Evolutionary conservation across 2,113 vertebrate genomes (phyloP), one percentile per base, ranked within the genome.

Genomic region (Tupaia tana): DNA sequence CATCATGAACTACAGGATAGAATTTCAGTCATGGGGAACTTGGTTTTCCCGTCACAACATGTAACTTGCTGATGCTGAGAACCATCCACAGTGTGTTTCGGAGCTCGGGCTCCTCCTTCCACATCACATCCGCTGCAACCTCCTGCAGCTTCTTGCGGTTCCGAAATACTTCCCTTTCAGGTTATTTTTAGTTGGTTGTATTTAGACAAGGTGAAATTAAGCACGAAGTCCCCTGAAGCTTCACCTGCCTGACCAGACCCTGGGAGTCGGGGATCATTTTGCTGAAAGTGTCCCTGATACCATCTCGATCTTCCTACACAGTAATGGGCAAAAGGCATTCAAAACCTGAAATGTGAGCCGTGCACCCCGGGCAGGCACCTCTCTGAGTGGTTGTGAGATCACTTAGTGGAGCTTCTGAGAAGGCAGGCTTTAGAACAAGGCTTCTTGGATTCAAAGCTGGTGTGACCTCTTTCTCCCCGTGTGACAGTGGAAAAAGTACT

Each of bases 1-100:
- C 97, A 97, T 98, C 97, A 98, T 98, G 98, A 98, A 98, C 98
- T 98, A 97, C 97, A 97, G 88, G 93, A 91, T 92, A 98, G 97
- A 97, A 97, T 98, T 98, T 97, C 95, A 85, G 92, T 98, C 97
- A 98, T 96, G 84, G 94, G 96, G 93, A 98, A 98, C 96, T 98
- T 98, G 96, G 95, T 98, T 97, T 98, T 95, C 96, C 96, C 97
- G 95, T 98, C 97, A 96, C 97, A 98, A 75, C 74, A 31, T 3
- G 29, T 7, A 9, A 82, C 80, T 97, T 97, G 97, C 97, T 94
- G 96, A 34, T 31, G 82, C 86, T 95, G 97, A 89, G 96, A 97
- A 92, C 84, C 85, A 12, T 15, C 66, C 8, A 27, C 64, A 81
- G 61, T 22, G 3, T 83, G 89, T 90, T 88, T 58, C 1, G 29